These are phyloP conservation scores for Leptopilina syphax DNA, from an alignment of 2,888 invertebrate genomes.

Conservation along the genomic window DNA sequence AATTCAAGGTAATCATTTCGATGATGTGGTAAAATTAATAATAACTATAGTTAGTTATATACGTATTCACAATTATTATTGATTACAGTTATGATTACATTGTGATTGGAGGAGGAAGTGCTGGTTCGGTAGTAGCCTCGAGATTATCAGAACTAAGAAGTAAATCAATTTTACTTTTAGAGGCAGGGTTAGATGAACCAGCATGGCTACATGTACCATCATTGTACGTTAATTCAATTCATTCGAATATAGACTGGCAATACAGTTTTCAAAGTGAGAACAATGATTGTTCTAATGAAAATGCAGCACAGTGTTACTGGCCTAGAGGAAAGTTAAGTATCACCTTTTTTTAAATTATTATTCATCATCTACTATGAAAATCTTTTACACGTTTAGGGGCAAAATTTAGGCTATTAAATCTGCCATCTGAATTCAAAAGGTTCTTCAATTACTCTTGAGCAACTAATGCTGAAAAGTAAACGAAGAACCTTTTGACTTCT, in stretches of 20 bases:
- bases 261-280: slow-evolving; percentile 91
- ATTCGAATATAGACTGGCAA: slow-evolving; percentile 92
- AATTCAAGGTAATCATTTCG: slow-evolving; percentile 66
- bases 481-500: too few species aligned
- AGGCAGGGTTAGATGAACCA: slow-evolving; percentile 67
- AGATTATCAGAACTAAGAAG: slow-evolving; percentile 79
- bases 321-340: slow-evolving; percentile 86
- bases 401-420: too few species aligned
- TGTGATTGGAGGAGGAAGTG: slow-evolving; percentile 71
- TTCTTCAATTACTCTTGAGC: too few species aligned
- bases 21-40: too few species aligned
- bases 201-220: slow-evolving; percentile 93
- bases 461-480: too few species aligned
- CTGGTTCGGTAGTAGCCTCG: slow-evolving; percentile 81
- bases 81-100: slow-evolving; percentile 78
- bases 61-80: too few species aligned
- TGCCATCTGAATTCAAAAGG: too few species aligned
- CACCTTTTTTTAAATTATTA: too few species aligned
- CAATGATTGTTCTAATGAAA: slow-evolving; percentile 85
- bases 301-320: slow-evolving; percentile 87
- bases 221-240: slow-evolving; percentile 92
- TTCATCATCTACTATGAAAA: too few species aligned
- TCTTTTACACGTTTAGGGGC: too few species aligned
- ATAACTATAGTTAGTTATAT: too few species aligned
- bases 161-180: slow-evolving; percentile 81